Percentiles rank a stretch among this genome's conserved stretches.
Conservation (phyloP, 2,113 vertebrate genomes). For the Lathamus discolor region DNA sequence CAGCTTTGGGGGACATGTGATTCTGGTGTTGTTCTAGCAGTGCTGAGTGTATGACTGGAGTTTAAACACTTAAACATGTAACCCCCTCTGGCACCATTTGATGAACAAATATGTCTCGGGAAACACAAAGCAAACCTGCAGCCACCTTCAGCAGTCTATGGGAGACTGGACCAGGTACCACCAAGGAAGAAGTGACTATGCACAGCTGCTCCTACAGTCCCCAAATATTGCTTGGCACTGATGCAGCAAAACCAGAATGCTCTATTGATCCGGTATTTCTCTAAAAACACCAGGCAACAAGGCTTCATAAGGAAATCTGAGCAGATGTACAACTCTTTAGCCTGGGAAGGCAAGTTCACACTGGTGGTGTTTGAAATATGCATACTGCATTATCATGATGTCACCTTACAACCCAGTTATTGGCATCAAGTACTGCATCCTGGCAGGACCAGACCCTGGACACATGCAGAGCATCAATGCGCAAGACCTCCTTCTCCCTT, state of each 20-base stretch:
- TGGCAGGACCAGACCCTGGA: neutral
- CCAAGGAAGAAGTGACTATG: neutral
- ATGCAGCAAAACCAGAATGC: neutral
- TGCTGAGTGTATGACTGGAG: neutral
- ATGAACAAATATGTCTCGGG: neutral
- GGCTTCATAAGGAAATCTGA: neutral
- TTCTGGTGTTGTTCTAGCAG: neutral
- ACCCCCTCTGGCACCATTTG: neutral
- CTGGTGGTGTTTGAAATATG: neutral
- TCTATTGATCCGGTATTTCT: neutral
- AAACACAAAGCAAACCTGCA: neutral
- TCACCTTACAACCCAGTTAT: neutral
- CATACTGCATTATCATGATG: neutral
- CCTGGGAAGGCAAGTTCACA: neutral
- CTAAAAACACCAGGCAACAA: neutral
- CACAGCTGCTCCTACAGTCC: neutral
- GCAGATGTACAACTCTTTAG: neutral
- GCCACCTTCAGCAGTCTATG: neutral
- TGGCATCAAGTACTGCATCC: neutral
- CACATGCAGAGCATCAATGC: neutral
- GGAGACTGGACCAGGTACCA: neutral
- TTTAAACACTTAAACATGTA: neutral
- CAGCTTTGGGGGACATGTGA: neutral
- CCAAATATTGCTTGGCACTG: neutral
- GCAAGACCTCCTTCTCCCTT: neutral